Evolutionary conservation across 2,888 invertebrate genomes (phyloP), one percentile per base, ranked within the genome.

Genomic region (Conus canariensis): DNA sequence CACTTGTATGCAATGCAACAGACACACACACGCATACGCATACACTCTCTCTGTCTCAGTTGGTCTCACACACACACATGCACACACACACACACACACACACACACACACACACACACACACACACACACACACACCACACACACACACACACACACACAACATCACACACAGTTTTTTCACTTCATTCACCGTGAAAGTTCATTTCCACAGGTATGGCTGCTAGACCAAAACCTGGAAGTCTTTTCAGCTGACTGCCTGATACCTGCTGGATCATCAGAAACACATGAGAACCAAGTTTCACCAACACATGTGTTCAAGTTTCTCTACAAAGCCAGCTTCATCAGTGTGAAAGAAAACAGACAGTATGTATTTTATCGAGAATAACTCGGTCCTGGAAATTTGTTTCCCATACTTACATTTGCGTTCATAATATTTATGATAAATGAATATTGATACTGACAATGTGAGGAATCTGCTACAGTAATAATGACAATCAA

Each of bases 191-290:
- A 45, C 45, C 45, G 45, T 2, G 45, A 45, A 45, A 45, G 0
- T 45, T 4, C 45, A 45, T 45, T 45, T 45, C 45, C 45, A 30
- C 80, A 93, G 93, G 87, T 93, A 64, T 93, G 93, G 93, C 88
- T 93, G 67, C 89, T 93, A 56, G 93, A 93, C 87, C 92, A 92
- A 45, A 91, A 93, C 70, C 86, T 93, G n/a, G 87, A 89, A n/a
- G 90, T 93, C 14, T 92, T 91, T 70, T 82, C 90, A 80, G 89
- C 90, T 45, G 58, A 82, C 9, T 30, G 87, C 60, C 6, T 1
- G 12, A 30, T 83, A 56, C 60, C 25, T 30, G 14, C 67, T 30
- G 80, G 59, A 1, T 19, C 64, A 14, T 59, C 85, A 25, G 6
- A 60, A n/a, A n/a, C 56, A 14, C 25, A 58, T 25, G 30, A 80